A percentile compares a stretch with the other conserved stretches of the same genome.
These are phyloP conservation scores for Aphelinus certus DNA, from an alignment of 1,140 invertebrate species.

Conservation along the genomic window DNA sequence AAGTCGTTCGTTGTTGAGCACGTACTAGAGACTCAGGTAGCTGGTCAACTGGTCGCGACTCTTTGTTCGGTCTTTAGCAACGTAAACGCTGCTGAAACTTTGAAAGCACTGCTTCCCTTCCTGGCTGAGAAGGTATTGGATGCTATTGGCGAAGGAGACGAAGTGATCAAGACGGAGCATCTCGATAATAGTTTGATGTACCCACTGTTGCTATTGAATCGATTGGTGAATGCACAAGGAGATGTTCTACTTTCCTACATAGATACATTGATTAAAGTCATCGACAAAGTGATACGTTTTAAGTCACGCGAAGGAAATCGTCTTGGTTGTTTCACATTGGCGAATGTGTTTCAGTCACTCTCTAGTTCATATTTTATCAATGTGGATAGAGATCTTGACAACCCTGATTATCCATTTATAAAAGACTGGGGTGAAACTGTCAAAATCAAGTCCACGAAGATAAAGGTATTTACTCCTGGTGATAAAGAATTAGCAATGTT, in stretches of 20 bases:
- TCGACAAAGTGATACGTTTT: conserved; percentile 73
- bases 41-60: conserved; percentile 77
- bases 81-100: conserved; percentile 72
- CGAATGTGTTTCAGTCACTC: conserved; percentile 68
- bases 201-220: conserved; percentile 78
- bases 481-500: conserved; percentile 75
- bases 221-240: conserved; percentile 75
- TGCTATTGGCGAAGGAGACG: conserved; percentile 68
- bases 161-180: conserved; percentile 74
- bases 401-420: conserved; percentile 79
- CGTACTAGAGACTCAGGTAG: conserved; percentile 84
- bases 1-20: conserved; percentile 76
- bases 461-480: conserved; percentile 82
- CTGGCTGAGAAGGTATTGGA: conserved; percentile 72
- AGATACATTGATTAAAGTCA: conserved; percentile 68
- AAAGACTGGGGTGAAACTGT: conserved; percentile 84
- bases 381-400: conserved; percentile 69
- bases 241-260: conserved; percentile 71
- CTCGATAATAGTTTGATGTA: conserved; percentile 84
- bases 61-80: conserved; percentile 75
- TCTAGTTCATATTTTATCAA: conserved; percentile 71
- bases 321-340: conserved; percentile 66
- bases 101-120: conserved; percentile 78
- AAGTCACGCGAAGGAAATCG: conserved; percentile 71
- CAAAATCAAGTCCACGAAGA: conserved; percentile 72